Percentiles rank a stretch among this genome's conserved stretches.
phyloP scores from a whole-genome alignment of 2,888 invertebrate species.

The Melikaiella ostensackeni region DNA sequence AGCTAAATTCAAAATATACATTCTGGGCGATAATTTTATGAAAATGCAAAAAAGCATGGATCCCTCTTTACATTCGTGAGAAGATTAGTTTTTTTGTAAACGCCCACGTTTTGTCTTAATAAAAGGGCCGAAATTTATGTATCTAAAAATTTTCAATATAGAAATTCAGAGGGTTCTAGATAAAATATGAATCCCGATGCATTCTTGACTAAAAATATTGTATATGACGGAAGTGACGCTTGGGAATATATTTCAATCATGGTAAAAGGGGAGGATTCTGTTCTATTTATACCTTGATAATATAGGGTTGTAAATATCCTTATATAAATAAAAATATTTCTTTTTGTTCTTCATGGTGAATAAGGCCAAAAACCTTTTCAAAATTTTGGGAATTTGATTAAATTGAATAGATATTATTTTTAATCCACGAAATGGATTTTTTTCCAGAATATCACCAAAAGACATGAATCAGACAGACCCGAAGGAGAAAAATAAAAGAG shows the following conservation, averaged over 20 bases:
- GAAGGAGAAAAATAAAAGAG: constrained; percentile 61
- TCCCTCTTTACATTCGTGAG: background rate
- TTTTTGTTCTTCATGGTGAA: background rate
- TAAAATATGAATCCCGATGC: background rate
- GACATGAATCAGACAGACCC: constrained; percentile 68
- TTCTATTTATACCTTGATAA: background rate
- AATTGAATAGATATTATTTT: constrained; percentile 12
- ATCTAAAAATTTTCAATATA: background rate
- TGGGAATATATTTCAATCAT: constrained; percentile 37
- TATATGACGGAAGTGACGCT: constrained; percentile 1
- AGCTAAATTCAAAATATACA: background rate
- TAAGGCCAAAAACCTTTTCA: background rate
- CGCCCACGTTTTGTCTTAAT: background rate
- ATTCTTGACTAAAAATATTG: constrained; percentile 7
- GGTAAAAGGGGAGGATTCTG: background rate
- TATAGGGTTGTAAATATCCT: background rate
- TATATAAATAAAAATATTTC: background rate
- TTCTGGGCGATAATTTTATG: background rate
- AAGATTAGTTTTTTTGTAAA: background rate
- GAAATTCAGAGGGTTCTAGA: constrained; percentile 7
- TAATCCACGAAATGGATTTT: constrained; percentile 38
- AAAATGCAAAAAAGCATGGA: background rate
- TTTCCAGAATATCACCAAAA: constrained; percentile 79
- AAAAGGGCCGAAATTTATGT: background rate
- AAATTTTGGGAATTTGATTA: background rate